Evolutionary conservation across 2,888 invertebrate genomes (phyloP).

Genomic region (Physocephala rufipes): DNA sequence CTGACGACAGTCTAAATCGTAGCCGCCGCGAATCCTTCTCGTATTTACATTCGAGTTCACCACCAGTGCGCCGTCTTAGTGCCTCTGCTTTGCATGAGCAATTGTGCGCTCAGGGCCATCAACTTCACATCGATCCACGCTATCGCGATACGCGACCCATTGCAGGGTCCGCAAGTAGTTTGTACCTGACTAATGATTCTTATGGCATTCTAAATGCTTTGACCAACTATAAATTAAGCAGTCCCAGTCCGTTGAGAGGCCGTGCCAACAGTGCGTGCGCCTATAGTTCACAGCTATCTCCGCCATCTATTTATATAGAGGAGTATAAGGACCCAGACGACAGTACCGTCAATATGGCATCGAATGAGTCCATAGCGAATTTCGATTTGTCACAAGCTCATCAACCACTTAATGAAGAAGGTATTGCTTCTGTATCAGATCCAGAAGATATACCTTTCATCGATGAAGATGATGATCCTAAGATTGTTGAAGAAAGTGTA

Average conservation of each 20-base stretch:
- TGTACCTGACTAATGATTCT: constrained; percentile 52
- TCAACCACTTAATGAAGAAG: constrained; percentile 64
- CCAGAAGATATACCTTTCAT: constrained; percentile 65
- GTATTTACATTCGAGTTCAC: constrained; percentile 50
- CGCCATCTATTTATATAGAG: constrained; percentile 64
- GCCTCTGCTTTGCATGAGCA: constrained; percentile 64
- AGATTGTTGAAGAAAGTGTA: constrained; percentile 19
- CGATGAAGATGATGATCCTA: constrained; percentile 64
- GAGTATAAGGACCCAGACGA: constrained; percentile 59
- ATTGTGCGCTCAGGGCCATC: constrained; percentile 59
- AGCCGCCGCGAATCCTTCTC: constrained; percentile 57
- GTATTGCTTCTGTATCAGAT: constrained; percentile 63
- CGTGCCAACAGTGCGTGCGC: constrained; percentile 53
- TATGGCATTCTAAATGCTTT: constrained; percentile 4
- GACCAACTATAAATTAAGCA: constrained; percentile 30
- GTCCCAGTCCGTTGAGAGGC: constrained; percentile 27
- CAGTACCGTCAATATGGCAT: constrained; percentile 45
- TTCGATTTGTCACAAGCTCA: constrained; percentile 57
- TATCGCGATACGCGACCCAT: constrained; percentile 65
- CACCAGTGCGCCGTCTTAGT: constrained; percentile 58
- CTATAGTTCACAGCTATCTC: constrained; percentile 46
- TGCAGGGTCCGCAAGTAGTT: constrained; percentile 60
- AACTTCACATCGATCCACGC: constrained; percentile 64
- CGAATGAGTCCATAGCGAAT: constrained; percentile 59
- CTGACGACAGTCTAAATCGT: constrained; percentile 63